Conservation (phyloP, 2,113 vertebrate genomes). For the Syngnathus typhle region DNA sequence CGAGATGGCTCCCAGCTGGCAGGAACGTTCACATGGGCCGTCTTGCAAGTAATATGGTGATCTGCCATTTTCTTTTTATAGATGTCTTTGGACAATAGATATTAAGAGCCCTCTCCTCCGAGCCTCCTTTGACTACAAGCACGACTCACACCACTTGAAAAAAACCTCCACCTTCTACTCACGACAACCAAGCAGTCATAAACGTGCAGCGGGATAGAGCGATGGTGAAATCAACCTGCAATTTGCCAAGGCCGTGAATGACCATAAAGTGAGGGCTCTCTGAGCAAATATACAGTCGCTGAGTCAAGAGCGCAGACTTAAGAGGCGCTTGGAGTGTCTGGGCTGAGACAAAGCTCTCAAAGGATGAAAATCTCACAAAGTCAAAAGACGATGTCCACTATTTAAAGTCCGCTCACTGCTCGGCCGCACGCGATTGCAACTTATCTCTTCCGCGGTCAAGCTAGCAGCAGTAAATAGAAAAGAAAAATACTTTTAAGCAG, state of each 20-base stretch:
- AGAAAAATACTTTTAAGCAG: background rate
- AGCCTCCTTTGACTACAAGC: constrained; percentile 27
- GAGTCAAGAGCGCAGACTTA: constrained; percentile 39
- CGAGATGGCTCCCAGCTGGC: background rate
- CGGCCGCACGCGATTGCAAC: background rate
- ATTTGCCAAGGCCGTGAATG: constrained; percentile 49
- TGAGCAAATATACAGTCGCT: constrained; percentile 45
- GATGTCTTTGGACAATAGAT: constrained; percentile 7
- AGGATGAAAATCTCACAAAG: constrained; percentile 28
- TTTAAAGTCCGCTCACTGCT: constrained; percentile 25
- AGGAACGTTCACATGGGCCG: background rate
- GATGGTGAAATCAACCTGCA: constrained; percentile 41
- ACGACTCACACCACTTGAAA: background rate
- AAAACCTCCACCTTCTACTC: constrained; percentile 23
- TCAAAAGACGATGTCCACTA: constrained; percentile 19
- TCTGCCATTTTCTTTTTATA: background rate
- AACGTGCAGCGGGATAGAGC: constrained; percentile 15
- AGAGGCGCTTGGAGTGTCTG: constrained; percentile 41
- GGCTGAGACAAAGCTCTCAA: constrained; percentile 44
- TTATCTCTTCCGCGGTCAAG: background rate
- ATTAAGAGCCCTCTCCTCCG: background rate
- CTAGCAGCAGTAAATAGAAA: background rate
- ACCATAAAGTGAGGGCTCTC: constrained; percentile 43
- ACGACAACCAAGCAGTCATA: constrained; percentile 27
- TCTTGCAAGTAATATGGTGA: background rate